A percentile compares a stretch with the other conserved stretches of the same genome.
These are phyloP conservation scores for Dendrophyllia cribrosa DNA, from an alignment of 64 coral and sea anemone species.

Conservation along the genomic window DNA sequence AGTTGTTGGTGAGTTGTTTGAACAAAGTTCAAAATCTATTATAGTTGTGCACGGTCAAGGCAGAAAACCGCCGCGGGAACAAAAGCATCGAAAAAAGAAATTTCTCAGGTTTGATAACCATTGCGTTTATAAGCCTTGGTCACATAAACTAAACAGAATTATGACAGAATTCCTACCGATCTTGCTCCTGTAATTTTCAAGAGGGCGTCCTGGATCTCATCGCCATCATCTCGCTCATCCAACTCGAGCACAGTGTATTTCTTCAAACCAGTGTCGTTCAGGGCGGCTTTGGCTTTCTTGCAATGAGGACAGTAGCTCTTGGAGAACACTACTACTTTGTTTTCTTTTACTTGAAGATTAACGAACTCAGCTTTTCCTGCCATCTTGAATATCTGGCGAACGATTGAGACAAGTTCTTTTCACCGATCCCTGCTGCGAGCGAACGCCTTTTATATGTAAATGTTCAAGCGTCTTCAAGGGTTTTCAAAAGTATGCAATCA, in stretches of 20 bases:
- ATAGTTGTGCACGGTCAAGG: no score
- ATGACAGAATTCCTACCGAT: conserved; percentile 45
- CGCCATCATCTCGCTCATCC: conserved; percentile 54
- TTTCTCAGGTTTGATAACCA: no score
- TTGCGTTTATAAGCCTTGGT: no score
- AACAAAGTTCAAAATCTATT: no score
- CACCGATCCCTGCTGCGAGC: not conserved
- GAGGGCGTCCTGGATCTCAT: conserved; percentile 47
- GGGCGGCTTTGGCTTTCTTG: conserved; percentile 44
- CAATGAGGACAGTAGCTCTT: conserved; percentile 76
- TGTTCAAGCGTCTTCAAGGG: not conserved
- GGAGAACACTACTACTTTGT: conserved; percentile 77
- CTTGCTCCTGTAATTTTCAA: conserved; percentile 15
- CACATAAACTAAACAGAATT: not conserved
- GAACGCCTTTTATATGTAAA: not conserved
- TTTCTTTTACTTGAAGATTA: not conserved
- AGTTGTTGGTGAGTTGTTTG: no score
- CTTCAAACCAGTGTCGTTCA: conserved; percentile 44
- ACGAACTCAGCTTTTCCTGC: not conserved
- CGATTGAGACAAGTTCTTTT: no score
- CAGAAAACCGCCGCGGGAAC: no score
- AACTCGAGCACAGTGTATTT: conserved; percentile 53
- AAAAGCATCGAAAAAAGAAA: no score
- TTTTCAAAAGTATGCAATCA: not conserved
- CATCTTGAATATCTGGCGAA: not conserved